phyloP scores from a whole-genome alignment of 2,113 vertebrate genomes.

The Neolamprologus modestus region DNA sequence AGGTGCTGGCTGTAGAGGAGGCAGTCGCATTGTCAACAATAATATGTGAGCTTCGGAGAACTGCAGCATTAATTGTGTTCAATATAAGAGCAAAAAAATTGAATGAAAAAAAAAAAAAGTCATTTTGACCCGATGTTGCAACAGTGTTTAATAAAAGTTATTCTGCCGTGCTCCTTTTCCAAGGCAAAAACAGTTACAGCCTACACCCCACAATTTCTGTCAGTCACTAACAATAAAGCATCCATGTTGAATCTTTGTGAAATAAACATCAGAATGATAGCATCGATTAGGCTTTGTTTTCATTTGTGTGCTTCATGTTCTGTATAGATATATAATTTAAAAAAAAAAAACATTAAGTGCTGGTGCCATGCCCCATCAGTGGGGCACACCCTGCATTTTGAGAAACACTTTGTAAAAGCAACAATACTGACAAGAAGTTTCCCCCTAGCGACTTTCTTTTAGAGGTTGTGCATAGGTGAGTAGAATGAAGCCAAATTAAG shows the following conservation, averaged over 20 bases:
- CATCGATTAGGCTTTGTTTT: neutral
- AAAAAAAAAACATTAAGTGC: neutral
- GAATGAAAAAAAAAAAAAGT: neutral
- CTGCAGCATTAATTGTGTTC: neutral
- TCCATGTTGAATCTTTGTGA: neutral
- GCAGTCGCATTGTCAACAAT: slow-evolving; percentile 13
- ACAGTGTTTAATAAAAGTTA: neutral
- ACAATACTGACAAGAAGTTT: neutral
- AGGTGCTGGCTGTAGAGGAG: neutral
- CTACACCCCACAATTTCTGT: neutral
- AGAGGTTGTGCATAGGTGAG: neutral
- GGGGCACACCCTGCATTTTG: neutral
- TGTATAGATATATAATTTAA: accelerated
- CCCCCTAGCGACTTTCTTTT: neutral
- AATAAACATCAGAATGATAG: neutral
- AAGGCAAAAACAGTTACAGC: neutral
- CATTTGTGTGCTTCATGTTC: neutral
- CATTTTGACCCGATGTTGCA: neutral
- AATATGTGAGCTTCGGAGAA: neutral
- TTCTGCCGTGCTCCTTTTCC: accelerated
- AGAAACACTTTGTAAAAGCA: neutral
- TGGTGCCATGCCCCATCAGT: neutral
- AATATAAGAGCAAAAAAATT: neutral
- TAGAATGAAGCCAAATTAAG: neutral
- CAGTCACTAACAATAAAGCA: neutral